These are phyloP conservation scores for Cydia strobilella DNA, from an alignment of 1,140 invertebrate species.

Conservation along the genomic window DNA sequence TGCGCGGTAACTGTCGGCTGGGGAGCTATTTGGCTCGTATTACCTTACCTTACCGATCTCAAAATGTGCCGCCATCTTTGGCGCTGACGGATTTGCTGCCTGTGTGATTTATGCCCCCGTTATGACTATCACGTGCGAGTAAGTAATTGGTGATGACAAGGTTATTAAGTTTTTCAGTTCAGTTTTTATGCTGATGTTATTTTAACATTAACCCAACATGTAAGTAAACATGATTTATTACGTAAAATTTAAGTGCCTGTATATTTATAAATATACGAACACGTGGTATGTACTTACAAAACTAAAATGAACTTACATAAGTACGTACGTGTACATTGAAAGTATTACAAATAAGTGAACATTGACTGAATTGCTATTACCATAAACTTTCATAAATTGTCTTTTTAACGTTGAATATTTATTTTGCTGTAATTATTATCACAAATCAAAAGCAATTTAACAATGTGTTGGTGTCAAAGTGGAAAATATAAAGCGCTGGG, in stretches of 20 bases:
- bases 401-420: too few species aligned
- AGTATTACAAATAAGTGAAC: too few species aligned
- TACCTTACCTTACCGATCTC: constrained; percentile 48
- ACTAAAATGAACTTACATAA: too few species aligned
- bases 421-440: too few species aligned
- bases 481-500: neutral
- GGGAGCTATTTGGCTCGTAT: constrained; percentile 57
- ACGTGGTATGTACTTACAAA: too few species aligned
- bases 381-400: too few species aligned
- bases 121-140: constrained; percentile 36
- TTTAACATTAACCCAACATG: constrained; percentile 1
- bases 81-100: constrained; percentile 64
- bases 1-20: constrained; percentile 51
- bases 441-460: neutral
- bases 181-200: constrained; percentile 7
- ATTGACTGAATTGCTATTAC: too few species aligned
- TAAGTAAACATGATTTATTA: neutral
- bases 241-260: too few species aligned
- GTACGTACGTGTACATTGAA: too few species aligned
- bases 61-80: constrained; percentile 57
- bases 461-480: neutral
- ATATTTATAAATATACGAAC: too few species aligned
- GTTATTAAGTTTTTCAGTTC: constrained; percentile 20
- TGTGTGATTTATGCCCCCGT: constrained; percentile 54
- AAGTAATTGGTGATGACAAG: constrained; percentile 27